These are phyloP conservation scores for Orycteropus afer DNA, from an alignment of 2,113 vertebrate species.

Conservation along the genomic window DNA sequence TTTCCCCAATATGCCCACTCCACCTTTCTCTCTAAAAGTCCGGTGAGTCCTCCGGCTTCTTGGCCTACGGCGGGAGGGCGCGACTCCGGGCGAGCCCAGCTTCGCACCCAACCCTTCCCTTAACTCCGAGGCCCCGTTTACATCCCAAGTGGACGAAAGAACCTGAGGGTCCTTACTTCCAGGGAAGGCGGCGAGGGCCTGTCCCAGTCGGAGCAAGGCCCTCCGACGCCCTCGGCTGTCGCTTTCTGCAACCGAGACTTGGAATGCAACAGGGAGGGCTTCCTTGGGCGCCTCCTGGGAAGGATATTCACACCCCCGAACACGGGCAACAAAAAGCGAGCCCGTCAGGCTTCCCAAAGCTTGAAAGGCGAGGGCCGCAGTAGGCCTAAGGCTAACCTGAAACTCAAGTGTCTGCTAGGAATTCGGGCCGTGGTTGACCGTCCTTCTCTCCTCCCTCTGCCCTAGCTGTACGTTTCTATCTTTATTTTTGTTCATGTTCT, in stretches of 20 bases:
- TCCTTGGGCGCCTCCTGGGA: not conserved
- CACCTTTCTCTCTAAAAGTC: not conserved
- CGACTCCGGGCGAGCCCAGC: not conserved
- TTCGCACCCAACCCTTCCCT: not conserved
- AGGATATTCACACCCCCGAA: not conserved
- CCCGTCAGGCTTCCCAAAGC: not conserved
- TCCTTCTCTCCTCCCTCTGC: not conserved
- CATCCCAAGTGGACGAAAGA: not conserved
- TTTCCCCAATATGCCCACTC: not conserved
- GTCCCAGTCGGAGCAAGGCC: not conserved
- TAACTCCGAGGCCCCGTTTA: not conserved
- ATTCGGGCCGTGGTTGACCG: not conserved
- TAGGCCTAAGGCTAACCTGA: slow-evolving; percentile 25
- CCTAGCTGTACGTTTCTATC: not conserved
- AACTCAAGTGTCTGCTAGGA: not conserved
- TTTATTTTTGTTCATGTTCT: slow-evolving; percentile 2
- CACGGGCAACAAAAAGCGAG: not conserved
- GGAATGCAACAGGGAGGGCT: not conserved
- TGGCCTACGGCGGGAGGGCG: slow-evolving; percentile 3
- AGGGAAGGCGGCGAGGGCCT: not conserved
- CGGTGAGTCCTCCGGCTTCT: not conserved
- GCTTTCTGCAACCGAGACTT: not conserved
- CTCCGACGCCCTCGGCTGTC: not conserved
- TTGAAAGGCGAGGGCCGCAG: fast-evolving
- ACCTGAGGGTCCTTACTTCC: not conserved